Conservation (phyloP, 2,113 vertebrate species). For the Aptenodytes forsteri region DNA sequence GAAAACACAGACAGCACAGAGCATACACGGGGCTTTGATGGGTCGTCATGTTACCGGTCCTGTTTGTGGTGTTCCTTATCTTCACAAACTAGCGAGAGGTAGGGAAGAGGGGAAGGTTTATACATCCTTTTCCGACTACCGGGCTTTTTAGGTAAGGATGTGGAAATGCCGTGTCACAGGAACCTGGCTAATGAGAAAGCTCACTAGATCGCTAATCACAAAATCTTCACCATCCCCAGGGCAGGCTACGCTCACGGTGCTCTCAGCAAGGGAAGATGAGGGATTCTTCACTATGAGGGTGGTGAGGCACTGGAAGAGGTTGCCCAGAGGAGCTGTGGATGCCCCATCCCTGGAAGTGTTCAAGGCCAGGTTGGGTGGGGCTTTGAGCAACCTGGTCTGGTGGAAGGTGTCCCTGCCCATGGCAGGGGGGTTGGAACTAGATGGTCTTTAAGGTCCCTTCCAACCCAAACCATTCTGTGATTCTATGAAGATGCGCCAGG, state of each 20-base stretch:
- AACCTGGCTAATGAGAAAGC: background rate
- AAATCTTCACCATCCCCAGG: background rate
- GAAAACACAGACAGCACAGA: background rate
- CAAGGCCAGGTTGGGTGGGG: background rate
- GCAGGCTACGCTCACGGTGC: accelerated
- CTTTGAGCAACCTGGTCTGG: background rate
- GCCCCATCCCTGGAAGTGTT: background rate
- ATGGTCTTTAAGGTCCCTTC: background rate
- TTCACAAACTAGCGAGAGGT: accelerated
- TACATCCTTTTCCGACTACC: background rate
- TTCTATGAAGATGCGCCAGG: background rate
- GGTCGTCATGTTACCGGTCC: accelerated
- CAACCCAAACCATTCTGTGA: background rate
- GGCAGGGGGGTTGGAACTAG: background rate
- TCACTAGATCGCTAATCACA: background rate
- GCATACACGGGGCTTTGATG: accelerated
- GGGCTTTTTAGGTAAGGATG: accelerated
- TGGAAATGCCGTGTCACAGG: background rate
- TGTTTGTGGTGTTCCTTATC: accelerated
- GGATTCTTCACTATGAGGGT: background rate
- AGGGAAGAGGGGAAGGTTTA: background rate
- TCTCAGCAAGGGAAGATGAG: background rate
- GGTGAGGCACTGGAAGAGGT: background rate
- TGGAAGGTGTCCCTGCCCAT: background rate
- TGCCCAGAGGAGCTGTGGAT: background rate